A percentile compares a stretch with the other conserved stretches of the same genome.
These are phyloP conservation scores for Axea sp. DNA, from an alignment of 2,888 invertebrate species.

Conservation along the genomic window DNA sequence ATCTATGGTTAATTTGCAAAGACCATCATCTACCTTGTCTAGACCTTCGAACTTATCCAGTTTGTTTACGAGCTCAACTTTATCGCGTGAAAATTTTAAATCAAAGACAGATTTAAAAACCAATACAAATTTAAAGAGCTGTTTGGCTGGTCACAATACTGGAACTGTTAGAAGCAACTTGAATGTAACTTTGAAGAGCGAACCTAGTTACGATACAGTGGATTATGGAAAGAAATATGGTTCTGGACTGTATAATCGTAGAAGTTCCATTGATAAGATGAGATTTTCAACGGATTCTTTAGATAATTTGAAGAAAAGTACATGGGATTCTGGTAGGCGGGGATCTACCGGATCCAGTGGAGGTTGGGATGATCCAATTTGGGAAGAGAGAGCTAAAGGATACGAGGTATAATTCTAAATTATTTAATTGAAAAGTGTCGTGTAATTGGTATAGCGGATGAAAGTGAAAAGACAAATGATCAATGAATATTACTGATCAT, in stretches of 20 bases:
- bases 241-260: conserved; percentile 71
- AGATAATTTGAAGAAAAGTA: conserved; percentile 84
- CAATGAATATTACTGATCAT: no score
- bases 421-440: conserved; percentile 13
- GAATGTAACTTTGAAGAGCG: conserved; percentile 75
- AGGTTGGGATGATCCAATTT: conserved; percentile 82
- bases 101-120: conserved; percentile 62
- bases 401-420: conserved; percentile 43
- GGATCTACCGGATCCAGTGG: conserved; percentile 83
- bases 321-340: conserved; percentile 85
- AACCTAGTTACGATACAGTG: conserved; percentile 69
- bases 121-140: conserved; percentile 73
- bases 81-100: conserved; percentile 64
- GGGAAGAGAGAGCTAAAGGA: conserved; percentile 80
- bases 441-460: neutral
- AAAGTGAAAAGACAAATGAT: conserved; percentile 1
- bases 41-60: conserved; percentile 67
- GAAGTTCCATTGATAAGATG: conserved; percentile 80
- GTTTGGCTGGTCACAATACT: conserved; percentile 69
- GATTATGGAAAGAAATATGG: conserved; percentile 66
- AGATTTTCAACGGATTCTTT: conserved; percentile 86
- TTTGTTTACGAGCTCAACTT: conserved; percentile 64
- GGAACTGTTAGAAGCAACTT: conserved; percentile 72
- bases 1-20: conserved; percentile 75
- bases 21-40: conserved; percentile 61